These are phyloP conservation scores for Ischnura elegans DNA, from an alignment of 2,888 invertebrate genomes.

Conservation along the genomic window DNA sequence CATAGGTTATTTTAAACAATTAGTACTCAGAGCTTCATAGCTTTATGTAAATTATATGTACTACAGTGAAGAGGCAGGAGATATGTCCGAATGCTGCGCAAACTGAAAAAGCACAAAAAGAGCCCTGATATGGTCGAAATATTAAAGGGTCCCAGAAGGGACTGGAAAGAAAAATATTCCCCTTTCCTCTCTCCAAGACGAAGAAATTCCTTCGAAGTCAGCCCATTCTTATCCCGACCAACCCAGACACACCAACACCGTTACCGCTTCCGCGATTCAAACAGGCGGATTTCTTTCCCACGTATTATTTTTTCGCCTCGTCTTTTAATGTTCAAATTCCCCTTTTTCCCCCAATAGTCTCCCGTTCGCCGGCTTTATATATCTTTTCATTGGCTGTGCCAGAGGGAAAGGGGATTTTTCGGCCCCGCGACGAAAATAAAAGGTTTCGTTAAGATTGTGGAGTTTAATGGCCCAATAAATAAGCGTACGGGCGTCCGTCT, in stretches of 20 bases:
- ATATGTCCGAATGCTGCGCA: not conserved
- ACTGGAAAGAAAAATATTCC: not conserved
- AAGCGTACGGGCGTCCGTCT: constrained; percentile 46
- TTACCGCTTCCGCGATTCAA: not conserved
- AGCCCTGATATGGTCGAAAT: not conserved
- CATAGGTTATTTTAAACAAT: no score
- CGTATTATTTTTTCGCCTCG: not conserved
- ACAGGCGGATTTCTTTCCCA: not conserved
- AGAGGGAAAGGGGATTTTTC: not conserved
- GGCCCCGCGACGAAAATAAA: constrained; percentile 23
- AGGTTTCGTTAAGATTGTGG: constrained; percentile 64
- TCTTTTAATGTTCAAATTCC: constrained; percentile 25
- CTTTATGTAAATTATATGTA: no score
- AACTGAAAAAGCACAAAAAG: not conserved
- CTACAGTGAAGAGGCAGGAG: no score
- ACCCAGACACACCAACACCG: not conserved
- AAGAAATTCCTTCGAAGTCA: not conserved
- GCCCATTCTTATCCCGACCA: not conserved
- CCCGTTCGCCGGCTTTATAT: constrained; percentile 17
- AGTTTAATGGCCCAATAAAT: constrained; percentile 63
- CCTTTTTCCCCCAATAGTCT: not conserved
- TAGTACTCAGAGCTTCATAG: no score
- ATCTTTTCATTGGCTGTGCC: not conserved
- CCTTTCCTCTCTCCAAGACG: not conserved
- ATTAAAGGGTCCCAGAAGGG: not conserved